Evolutionary conservation across 2,113 vertebrate species (phyloP), one percentile per base, ranked within the genome.

Genomic region (Centropristis striata): DNA sequence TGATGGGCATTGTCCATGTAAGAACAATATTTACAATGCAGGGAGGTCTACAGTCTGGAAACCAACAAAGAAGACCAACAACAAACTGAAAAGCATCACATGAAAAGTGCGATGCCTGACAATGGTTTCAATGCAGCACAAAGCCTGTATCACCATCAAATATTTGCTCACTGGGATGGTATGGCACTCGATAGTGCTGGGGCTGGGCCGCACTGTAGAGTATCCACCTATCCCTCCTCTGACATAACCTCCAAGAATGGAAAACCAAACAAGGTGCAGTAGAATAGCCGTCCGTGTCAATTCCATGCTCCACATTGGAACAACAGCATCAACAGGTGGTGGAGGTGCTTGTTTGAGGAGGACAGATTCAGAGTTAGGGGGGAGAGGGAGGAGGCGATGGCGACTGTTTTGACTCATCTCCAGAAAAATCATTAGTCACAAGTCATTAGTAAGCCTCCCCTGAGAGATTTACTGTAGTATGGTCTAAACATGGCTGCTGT

Each of bases 161-260:
- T 93, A 89, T 93, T 91, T 89, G 86, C 85, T 75, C 53, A 81
- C n/a, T 61, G 61, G 72, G 85, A 61, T 28, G 28, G 70, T 41
- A 37, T 37, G 3, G 36, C 71, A 67, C 75, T 78, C 23, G 16
- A 82, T 66, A 58, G 78, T n/a, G 53, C 36, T 36, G 59, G 27
- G 59, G 47, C 32, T 1, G 16, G 2, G 25, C 77, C 37, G 74
- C 53, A 36, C 66, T 53, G 53, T 65, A 60, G 69, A 68, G 42
- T 8, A 57, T 75, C 47, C 60, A 25, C 70, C 61, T n/a, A 37
- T 49, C 37, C 54, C 63, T 69, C 39, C 74, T 81, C 57, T 69
- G 69, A 71, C 84, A 77, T 74, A 27, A 83, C 71, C 63, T 83
- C 66, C 20, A 8, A 74, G 75, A 76, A 80, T 60, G 68, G 86